phyloP scores from a whole-genome alignment of 2,888 invertebrate genomes.

The Tetranychus truncatus region DNA sequence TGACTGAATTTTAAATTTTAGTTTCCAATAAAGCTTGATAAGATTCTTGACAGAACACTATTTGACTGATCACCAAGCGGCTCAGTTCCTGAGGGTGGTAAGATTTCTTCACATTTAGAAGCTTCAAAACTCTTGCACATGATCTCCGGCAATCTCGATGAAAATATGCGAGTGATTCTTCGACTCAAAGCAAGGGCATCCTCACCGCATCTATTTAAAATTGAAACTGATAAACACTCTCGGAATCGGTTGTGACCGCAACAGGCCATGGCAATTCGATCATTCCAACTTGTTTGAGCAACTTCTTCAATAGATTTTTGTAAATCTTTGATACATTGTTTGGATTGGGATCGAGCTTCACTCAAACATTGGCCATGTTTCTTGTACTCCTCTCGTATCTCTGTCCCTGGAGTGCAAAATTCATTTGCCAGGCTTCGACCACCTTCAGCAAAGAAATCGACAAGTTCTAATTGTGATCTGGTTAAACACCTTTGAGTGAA shows the following conservation, averaged over 20 bases:
- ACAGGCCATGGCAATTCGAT: constrained; percentile 27
- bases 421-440: constrained; percentile 25
- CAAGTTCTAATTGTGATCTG: constrained; percentile 25
- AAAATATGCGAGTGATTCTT: constrained; percentile 24
- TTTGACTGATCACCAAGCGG: constrained; percentile 24
- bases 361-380: constrained; percentile 27
- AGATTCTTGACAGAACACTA: constrained; percentile 25
- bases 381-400: constrained; percentile 24
- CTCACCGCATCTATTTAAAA: constrained; percentile 26
- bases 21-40: constrained; percentile 26
- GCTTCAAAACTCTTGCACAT: constrained; percentile 25
- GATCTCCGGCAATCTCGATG: constrained; percentile 27
- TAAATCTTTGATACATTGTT: constrained; percentile 25
- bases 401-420: constrained; percentile 26
- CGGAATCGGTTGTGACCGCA: constrained; percentile 22
- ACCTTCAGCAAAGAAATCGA: constrained; percentile 26
- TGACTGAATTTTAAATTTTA: neutral
- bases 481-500: constrained; percentile 26
- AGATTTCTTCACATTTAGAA: constrained; percentile 23
- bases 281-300: constrained; percentile 23
- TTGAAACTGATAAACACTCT: constrained; percentile 23
- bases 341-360: constrained; percentile 17
- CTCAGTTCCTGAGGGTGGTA: constrained; percentile 24
- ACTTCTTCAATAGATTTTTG: constrained; percentile 25
- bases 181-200: constrained; percentile 27